These are phyloP conservation scores for Heterodera carotae DNA, from an alignment of 1,140 invertebrate genomes.

Conservation along the genomic window DNA sequence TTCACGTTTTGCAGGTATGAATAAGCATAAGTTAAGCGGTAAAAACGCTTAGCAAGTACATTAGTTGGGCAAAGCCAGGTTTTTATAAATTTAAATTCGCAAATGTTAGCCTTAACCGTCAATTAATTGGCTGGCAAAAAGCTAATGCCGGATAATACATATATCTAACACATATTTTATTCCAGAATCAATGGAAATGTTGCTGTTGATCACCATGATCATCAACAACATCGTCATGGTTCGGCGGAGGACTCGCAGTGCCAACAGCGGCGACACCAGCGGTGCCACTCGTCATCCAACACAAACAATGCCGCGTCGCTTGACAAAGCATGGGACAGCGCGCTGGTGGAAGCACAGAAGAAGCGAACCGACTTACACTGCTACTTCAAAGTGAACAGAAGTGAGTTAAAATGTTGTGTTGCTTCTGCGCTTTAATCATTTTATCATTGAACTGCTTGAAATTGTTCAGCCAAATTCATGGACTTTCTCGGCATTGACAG, in stretches of 20 bases:
- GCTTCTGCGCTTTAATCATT: not conserved
- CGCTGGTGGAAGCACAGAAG: not conserved
- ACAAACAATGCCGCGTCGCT: no score
- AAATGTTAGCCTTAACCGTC: no score
- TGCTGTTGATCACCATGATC: not conserved
- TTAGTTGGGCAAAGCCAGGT: no score
- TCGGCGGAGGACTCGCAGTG: not conserved
- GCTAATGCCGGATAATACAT: no score
- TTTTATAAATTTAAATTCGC: no score
- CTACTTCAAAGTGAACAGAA: not conserved
- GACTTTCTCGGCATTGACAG: not conserved
- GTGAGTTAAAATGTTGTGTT: not conserved
- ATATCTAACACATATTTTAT: not conserved
- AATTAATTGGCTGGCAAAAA: no score
- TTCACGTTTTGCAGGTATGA: no score
- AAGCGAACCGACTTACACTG: not conserved
- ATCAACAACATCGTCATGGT: no score
- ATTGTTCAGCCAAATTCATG: slow-evolving; percentile 3
- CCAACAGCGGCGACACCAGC: not conserved
- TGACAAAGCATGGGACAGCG: not conserved
- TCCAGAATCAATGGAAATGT: not conserved
- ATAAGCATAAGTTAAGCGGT: no score
- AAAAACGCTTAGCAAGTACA: no score
- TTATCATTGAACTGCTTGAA: no score
- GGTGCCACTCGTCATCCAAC: not conserved